These are phyloP conservation scores for Mustelus asterias DNA, from an alignment of 2,113 vertebrate species.

Conservation along the genomic window DNA sequence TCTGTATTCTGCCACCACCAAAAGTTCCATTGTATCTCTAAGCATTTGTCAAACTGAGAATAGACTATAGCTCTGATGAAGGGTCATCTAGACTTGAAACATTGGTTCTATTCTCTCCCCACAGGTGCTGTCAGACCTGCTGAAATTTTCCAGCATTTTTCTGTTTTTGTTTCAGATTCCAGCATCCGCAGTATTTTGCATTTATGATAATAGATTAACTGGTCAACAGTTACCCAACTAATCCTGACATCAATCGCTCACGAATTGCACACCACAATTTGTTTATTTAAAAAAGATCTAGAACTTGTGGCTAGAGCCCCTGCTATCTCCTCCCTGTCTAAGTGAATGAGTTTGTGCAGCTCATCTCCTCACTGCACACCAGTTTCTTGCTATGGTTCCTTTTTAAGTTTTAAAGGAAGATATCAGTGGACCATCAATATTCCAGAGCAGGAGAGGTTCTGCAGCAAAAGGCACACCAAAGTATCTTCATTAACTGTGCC, in stretches of 20 bases:
- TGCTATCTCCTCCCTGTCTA: neutral
- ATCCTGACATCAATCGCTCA: neutral
- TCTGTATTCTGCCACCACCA: neutral
- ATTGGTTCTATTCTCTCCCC: too few relatives aligned
- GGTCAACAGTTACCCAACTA: neutral
- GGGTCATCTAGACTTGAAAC: too few relatives aligned
- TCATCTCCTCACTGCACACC: neutral
- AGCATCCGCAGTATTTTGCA: too few relatives aligned
- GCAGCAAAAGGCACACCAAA: neutral
- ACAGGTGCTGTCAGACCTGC: too few relatives aligned
- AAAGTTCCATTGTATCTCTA: neutral
- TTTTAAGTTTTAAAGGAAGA: neutral
- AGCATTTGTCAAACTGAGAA: neutral
- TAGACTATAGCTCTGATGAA: neutral
- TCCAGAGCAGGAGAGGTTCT: neutral
- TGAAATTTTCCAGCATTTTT: too few relatives aligned
- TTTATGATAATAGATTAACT: neutral
- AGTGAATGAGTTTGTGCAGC: neutral
- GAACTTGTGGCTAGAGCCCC: neutral
- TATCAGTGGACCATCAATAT: neutral
- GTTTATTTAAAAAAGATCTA: neutral
- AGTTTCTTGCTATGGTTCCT: neutral
- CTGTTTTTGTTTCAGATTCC: too few relatives aligned
- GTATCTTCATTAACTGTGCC: neutral
- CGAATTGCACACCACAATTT: neutral